Base-by-base conservation (phyloP, 2,888 invertebrate species). In the Plebejus argus region DNA sequence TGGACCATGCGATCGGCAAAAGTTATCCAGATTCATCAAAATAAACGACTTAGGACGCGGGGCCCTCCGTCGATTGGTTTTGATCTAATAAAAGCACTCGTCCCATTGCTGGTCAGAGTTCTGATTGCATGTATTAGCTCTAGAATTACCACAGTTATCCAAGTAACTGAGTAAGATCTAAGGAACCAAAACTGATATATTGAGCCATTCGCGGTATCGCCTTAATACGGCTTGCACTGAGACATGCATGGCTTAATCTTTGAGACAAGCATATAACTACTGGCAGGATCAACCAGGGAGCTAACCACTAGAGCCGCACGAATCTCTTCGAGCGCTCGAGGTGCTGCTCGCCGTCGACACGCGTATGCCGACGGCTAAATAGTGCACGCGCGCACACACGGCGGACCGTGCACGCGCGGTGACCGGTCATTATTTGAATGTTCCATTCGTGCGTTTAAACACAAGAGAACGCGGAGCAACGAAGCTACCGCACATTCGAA, bases 221-320 rank as follows among this genome's bases (percentile, higher is more conserved):
- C 90, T 91, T 93, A 90, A 89, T 89, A 85, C 85, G 91, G 95
- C 90, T 90, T 94, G 94, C 91, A 95, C 95, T 95, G 90, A 95
- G 93, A 95, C 95, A 94, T 95, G 95, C 95, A 95, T 95, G 95
- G 95, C 95, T 95, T 94, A 95, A 94, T 95, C 94, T 95, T 95
- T 95, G 95, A 95, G 94, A 95, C 94, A 95, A 96, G 95, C 95
- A 95, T 95, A 95, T 95, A 92, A 95, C 93, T 92, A 93, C 94
- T 94, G 95, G 94, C 95, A 95, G 94, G 93, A 95, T 94, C 94
- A 94, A 94, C 94, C 94, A 89, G 89, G 86, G 85, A 87, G 84
- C 86, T 85, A 76, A 77, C 81, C 53, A 28, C n/a, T 61, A 71
- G 45, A 45, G 45, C 72, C 84, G 49, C 15, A 18, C 45, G n/a